These are phyloP conservation scores for Rousettus madagascariensis DNA, from an alignment of 2,797 vertebrate species.

Conservation along the genomic window DNA sequence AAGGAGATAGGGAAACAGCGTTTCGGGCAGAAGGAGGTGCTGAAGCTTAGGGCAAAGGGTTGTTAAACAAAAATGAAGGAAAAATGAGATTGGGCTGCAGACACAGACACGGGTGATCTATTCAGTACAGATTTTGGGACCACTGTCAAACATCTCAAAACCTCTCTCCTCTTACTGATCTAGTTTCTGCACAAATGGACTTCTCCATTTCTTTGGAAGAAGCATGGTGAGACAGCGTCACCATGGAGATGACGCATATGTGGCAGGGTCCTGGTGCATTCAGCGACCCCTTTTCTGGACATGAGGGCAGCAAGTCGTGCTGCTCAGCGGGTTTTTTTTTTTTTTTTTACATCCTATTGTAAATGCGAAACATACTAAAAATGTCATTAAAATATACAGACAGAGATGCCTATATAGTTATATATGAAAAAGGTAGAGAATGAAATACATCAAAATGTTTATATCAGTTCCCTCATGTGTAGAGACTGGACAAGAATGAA, in stretches of 20 bases:
- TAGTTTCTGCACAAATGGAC: neutral
- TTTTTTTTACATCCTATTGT: neutral
- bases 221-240: neutral
- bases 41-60: neutral
- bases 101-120: accelerated
- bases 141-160: neutral
- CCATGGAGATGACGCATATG: accelerated
- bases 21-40: neutral
- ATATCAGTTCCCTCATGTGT: neutral
- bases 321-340: too few species aligned
- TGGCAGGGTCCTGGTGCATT: neutral
- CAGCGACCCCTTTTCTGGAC: neutral
- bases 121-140: neutral
- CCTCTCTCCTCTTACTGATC: neutral
- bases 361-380: neutral
- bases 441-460: neutral
- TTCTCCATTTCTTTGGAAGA: neutral
- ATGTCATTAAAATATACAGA: neutral
- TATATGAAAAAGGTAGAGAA: neutral
- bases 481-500: neutral
- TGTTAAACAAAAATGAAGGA: too few species aligned
- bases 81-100: neutral
- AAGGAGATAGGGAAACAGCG: accelerated
- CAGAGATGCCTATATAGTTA: too few species aligned
- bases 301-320: neutral